A percentile compares a stretch with the other conserved stretches of the same genome.
These are phyloP conservation scores for Neosilurus hyrtlii DNA, from an alignment of 2,797 vertebrate genomes.

Conservation along the genomic window DNA sequence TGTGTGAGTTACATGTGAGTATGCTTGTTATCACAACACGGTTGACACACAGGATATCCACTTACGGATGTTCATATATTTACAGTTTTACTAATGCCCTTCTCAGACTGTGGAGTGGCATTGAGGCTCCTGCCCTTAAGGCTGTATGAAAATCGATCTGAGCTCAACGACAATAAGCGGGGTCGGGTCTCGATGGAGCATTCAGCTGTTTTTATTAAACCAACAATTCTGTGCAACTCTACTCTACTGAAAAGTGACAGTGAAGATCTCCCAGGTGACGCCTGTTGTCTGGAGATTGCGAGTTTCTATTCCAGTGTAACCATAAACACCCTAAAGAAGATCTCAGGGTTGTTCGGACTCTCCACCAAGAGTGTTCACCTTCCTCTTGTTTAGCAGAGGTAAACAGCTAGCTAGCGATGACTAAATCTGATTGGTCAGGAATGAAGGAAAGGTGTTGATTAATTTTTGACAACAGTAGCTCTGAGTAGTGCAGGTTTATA, in stretches of 20 bases:
- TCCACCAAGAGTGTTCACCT: background rate
- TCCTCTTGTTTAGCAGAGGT: background rate
- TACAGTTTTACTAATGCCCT: no score
- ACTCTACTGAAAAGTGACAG: background rate
- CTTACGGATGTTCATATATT: background rate
- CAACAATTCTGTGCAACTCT: background rate
- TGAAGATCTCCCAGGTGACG: background rate
- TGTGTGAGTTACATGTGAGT: background rate
- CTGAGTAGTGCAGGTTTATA: background rate
- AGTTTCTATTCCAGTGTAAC: background rate
- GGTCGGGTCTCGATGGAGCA: background rate
- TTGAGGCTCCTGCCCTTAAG: background rate
- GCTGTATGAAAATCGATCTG: background rate
- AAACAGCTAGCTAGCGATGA: background rate
- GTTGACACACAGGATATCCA: background rate
- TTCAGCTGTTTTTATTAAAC: background rate
- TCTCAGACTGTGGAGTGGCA: background rate
- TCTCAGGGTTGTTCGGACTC: background rate
- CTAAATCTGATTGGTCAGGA: background rate
- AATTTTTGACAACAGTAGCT: background rate
- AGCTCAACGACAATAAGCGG: conserved; percentile 3
- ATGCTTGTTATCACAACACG: no score
- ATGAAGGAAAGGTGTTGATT: background rate
- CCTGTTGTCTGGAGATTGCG: background rate
- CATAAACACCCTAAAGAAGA: background rate